A percentile compares a stretch with the other conserved stretches of the same genome.
These are phyloP conservation scores for Chrysochloris asiatica DNA, from an alignment of 2,113 vertebrate genomes.

Conservation along the genomic window DNA sequence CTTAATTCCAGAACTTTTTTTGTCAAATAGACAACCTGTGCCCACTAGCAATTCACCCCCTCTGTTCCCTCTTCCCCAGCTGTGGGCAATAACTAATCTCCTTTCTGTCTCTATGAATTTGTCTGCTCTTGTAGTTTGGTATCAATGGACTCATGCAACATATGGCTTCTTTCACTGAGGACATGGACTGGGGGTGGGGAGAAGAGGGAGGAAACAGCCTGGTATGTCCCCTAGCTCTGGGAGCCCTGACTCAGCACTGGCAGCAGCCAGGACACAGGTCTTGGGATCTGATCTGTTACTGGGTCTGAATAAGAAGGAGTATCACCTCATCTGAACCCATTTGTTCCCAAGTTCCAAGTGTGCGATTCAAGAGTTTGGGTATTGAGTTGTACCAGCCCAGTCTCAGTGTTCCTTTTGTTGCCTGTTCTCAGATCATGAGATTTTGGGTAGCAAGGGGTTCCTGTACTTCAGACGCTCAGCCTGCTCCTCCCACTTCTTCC, in stretches of 20 bases:
- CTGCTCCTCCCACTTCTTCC: not conserved
- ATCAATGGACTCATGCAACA: fast-evolving
- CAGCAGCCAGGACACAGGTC: not conserved
- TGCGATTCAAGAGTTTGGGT: not conserved
- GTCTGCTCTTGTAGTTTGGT: fast-evolving
- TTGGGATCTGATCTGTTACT: not conserved
- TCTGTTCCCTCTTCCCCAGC: not conserved
- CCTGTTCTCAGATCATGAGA: not conserved
- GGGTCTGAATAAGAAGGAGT: not conserved
- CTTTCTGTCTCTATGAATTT: too few species aligned
- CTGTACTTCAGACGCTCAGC: not conserved
- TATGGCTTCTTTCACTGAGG: not conserved
- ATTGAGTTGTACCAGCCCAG: not conserved
- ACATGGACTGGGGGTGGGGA: not conserved
- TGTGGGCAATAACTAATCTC: not conserved
- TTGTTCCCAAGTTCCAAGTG: not conserved
- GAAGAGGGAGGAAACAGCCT: fast-evolving
- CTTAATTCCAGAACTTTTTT: not conserved
- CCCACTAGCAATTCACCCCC: not conserved
- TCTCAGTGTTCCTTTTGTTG: not conserved
- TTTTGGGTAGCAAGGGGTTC: not conserved
- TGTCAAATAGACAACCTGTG: not conserved
- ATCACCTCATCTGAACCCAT: not conserved
- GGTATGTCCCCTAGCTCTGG: not conserved
- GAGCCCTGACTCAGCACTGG: not conserved